These are phyloP conservation scores for Panagrolaimus sp. DNA, from an alignment of 1,140 invertebrate genomes.

Conservation along the genomic window DNA sequence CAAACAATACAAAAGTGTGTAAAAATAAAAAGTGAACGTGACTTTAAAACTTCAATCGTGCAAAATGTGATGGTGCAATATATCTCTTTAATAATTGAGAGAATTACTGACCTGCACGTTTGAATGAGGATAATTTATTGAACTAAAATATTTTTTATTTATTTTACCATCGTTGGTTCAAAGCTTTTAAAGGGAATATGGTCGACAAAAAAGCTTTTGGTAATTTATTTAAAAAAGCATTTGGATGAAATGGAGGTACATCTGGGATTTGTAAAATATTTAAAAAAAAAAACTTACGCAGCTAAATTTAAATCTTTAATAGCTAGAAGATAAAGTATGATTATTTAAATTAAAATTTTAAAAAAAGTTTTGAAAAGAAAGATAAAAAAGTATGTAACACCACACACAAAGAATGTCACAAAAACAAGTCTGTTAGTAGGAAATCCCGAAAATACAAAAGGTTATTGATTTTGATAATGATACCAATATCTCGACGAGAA, in stretches of 20 bases:
- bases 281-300: constrained; percentile 8
- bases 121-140: background rate
- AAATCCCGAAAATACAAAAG: background rate
- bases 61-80: too few species aligned
- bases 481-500: background rate
- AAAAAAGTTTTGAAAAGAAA: background rate
- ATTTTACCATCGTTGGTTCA: too few species aligned
- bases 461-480: background rate
- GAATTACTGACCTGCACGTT: background rate
- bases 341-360: too few species aligned
- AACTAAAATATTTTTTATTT: background rate
- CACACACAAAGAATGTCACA: background rate
- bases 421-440: background rate
- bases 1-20: too few species aligned
- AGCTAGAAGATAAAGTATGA: background rate
- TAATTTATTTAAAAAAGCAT: background rate
- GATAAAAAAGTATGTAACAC: background rate
- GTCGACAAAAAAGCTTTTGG: background rate
- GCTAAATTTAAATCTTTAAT: background rate
- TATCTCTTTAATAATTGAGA: too few species aligned
- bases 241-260: background rate
- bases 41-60: too few species aligned
- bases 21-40: too few species aligned
- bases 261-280: background rate
- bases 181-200: background rate